Conservation (phyloP, 2,113 vertebrate species). For the Pongo abelii region DNA sequence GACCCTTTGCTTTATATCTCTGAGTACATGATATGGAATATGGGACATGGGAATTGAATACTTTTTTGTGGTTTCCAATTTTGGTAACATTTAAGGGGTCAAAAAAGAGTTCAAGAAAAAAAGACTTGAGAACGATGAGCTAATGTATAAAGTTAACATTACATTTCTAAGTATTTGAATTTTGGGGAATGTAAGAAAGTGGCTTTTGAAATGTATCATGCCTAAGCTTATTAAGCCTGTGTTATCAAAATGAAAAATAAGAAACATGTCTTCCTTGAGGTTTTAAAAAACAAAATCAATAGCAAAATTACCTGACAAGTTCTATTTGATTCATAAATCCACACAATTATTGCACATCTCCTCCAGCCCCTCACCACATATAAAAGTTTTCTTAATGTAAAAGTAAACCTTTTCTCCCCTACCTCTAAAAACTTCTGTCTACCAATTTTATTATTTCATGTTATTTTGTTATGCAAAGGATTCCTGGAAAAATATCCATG, state of each 20-base stretch:
- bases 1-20: neutral
- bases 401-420: neutral
- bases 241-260: conserved; percentile 16
- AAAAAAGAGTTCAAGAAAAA: neutral
- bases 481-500: neutral
- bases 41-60: neutral
- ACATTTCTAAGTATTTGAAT: neutral
- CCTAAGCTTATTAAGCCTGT: neutral
- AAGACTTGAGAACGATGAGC: neutral
- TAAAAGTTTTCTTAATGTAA: neutral
- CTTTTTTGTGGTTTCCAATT: neutral
- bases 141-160: neutral
- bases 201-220: neutral
- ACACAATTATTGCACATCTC: neutral
- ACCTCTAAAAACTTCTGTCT: neutral
- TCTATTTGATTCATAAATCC: neutral
- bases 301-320: neutral
- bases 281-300: conserved; percentile 27
- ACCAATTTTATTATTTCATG: neutral
- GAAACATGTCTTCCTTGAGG: neutral
- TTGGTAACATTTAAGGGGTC: neutral
- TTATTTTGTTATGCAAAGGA: neutral
- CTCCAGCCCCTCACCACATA: neutral
- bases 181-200: neutral
- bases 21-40: neutral